phyloP scores from a whole-genome alignment of 2,113 vertebrate genomes.

The Nothocercus julius region DNA sequence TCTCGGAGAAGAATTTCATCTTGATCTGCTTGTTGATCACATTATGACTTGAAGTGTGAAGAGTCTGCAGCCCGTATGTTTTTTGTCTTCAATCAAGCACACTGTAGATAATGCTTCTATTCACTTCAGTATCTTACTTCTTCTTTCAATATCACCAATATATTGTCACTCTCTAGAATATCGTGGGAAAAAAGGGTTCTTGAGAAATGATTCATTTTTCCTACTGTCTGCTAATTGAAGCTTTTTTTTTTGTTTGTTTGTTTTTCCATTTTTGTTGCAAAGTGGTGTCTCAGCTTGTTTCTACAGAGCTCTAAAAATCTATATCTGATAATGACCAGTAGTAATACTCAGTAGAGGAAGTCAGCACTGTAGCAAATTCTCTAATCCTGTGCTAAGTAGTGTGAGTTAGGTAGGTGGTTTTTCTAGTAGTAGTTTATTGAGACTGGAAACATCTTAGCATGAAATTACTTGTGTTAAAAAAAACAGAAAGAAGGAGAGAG shows the following conservation, averaged over 20 bases:
- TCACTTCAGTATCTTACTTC: neutral
- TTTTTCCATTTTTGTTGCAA: neutral
- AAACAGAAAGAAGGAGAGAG: neutral
- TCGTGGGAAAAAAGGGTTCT: neutral
- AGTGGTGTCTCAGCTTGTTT: neutral
- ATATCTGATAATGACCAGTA: neutral
- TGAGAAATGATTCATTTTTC: neutral
- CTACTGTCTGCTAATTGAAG: neutral
- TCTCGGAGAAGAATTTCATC: conserved; percentile 2
- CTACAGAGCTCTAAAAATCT: neutral
- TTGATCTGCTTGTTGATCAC: neutral
- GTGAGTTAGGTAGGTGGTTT: neutral
- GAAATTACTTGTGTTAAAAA: neutral
- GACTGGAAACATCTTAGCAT: neutral
- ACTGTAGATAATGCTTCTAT: neutral
- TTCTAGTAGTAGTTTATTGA: neutral
- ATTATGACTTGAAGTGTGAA: neutral
- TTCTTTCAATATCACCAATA: neutral
- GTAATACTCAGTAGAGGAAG: neutral
- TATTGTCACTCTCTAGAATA: neutral
- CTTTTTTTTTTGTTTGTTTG: neutral
- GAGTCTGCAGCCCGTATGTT: neutral
- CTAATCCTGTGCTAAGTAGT: neutral
- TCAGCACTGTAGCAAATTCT: neutral
- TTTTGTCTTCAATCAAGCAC: neutral